Percentiles rank a stretch among this genome's conserved stretches.
phyloP scores from a whole-genome alignment of 1,140 invertebrate genomes.

The Leptinotarsa texana region DNA sequence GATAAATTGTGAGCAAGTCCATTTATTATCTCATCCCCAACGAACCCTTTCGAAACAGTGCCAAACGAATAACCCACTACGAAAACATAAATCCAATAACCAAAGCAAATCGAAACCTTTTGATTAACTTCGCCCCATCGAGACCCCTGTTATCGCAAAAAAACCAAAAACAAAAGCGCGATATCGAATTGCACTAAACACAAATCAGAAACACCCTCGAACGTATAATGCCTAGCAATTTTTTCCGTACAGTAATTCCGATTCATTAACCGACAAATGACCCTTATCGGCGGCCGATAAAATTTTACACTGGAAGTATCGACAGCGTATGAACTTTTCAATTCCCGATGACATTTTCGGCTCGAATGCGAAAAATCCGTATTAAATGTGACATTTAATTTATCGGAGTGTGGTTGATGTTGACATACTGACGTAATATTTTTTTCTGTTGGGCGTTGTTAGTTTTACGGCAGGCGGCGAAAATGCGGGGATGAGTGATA shows the following conservation, averaged over 20 bases:
- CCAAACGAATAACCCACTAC: not conserved
- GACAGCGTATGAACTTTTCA: conserved; percentile 21
- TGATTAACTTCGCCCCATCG: conserved; percentile 7
- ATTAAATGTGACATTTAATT: conserved; percentile 17
- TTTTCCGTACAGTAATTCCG: conserved; percentile 18
- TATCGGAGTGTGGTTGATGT: conserved; percentile 17
- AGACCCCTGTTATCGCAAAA: not conserved
- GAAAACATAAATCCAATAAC: not conserved
- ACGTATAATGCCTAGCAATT: not conserved
- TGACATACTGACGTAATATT: conserved; percentile 11
- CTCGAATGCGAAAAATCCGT: conserved; percentile 13
- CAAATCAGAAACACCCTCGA: conserved; percentile 18
- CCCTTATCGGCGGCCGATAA: conserved; percentile 21
- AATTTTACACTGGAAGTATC: conserved; percentile 16
- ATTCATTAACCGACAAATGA: conserved; percentile 15
- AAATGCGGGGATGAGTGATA: not conserved
- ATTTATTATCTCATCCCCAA: not conserved
- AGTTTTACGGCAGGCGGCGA: not conserved
- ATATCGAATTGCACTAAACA: conserved; percentile 8
- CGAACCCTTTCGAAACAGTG: not conserved
- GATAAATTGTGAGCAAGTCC: too few relatives aligned
- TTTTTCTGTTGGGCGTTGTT: not conserved
- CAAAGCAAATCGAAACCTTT: conserved; percentile 10
- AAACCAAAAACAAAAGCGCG: not conserved
- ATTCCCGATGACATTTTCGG: conserved; percentile 16